Base-by-base conservation (phyloP, 1,140 invertebrate genomes). In the Leptinotarsa undecemlineata region DNA sequence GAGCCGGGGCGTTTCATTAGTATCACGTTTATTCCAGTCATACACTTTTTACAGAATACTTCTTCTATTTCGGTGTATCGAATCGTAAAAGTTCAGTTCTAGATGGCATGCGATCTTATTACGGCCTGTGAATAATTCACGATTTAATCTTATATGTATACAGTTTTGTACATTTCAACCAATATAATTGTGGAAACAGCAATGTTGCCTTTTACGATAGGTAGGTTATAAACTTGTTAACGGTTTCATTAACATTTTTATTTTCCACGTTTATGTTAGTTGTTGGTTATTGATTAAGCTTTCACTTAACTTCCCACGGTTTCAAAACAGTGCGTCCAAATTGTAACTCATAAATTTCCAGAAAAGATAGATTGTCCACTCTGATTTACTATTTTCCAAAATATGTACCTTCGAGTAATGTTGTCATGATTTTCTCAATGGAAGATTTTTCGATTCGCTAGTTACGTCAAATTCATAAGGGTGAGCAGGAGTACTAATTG, bases 81-180 rank as follows among this genome's bases (percentile, higher is more conserved):
- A 13, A 57, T 21, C 63, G 26, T 64, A 64, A 64, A 64, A 64
- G 63, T 26, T 15, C 63, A 64, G 4, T 64, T 64, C 26, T 64
- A 33, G 20, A 64, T 64, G 63, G 14, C 63, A 64, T 17, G 63
- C 20, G 63, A 20, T 64, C 20, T 23, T 64, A 64, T 64, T 64
- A 19, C 63, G 14, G 26, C 63, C 63, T 64, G 63, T 64, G 20
- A 64, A 64, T 64, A 26, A 64, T 19, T 64, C 63, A 64, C 20
- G 4, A 17, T 33, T 20, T 64, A 17, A 33, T 64, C 63, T 33
- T 14, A 23, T 64, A 64, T 64, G 15, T 64, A 64, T 33, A 17
- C 26, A 14, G 4, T 19, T 4, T 15, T 13, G 21, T 19, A 64
- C 26, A 19, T 64, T 64, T 17, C 14, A 15, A 33, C 63, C 63